Evolutionary conservation across 2,113 vertebrate species (phyloP), one percentile per base, ranked within the genome.

Genomic region (Cebus imitator): DNA sequence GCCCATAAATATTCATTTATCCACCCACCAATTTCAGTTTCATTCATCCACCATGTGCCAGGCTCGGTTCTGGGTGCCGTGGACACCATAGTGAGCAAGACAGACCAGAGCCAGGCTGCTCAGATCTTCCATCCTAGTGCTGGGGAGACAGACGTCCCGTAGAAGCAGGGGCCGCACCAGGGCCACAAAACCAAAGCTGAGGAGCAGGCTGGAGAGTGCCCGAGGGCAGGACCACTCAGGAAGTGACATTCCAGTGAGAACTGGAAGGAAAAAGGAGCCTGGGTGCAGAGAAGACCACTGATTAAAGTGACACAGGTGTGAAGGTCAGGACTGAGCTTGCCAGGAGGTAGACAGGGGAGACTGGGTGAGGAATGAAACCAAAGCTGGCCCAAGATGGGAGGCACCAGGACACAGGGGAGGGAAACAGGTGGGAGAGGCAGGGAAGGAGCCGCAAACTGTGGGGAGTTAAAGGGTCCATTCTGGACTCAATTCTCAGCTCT

Each of bases 381-480:
- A 75, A 52, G 43, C 57, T 12, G 43, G 35, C 10, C 43, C 6
- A 30, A 68, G 48, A 32, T 5, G 27, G 75, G 32, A 55, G 48
- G 50, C 78, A 12, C 4, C 23, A 35, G 27, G 57, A 58, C 1
- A 1, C 20, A 2, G 12, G 4, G 40, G 25, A 21, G 30, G 58
- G 27, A 66, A 13, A 43, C 12, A 3, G 7, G 20, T 0, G 4
- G 11, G n/a, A 6, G 1, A 32, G 43, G 43, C 0, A 0, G 20
- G 18, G 50, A 80, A 55, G 32, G 32, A 66, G 30, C n/a, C 14
- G 9, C 30, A 45, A 82, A n/a, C 72, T n/a, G 0, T 18, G 12
- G 6, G 40, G 7, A 27, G 91, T 48, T 6, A 8, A 17, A 58
- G 25, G 6, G 12, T 30, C 0, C 0, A 4, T 35, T 61, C 73